A percentile compares a stretch with the other conserved stretches of the same genome.
Evolutionary conservation across 1,140 invertebrate species (phyloP).

Genomic region (Idris sp.): DNA sequence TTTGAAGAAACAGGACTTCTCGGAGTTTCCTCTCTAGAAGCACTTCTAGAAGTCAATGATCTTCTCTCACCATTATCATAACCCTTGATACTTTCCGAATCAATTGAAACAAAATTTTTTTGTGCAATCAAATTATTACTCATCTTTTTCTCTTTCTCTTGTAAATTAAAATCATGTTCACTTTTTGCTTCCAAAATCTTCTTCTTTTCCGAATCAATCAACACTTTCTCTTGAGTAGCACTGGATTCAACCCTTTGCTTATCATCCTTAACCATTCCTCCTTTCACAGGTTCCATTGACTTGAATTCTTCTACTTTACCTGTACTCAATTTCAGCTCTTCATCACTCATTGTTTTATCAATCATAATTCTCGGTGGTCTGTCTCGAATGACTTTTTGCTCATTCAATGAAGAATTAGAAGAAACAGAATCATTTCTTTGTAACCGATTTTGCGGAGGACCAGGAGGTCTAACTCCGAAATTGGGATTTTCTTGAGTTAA

Average conservation of each 20-base stretch:
- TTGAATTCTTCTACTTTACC: conserved; percentile 2
- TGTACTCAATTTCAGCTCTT: conserved; percentile 15
- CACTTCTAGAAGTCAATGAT: conserved; percentile 62
- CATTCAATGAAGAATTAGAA: conserved; percentile 39
- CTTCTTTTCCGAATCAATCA: conserved; percentile 9
- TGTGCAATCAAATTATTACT: conserved; percentile 17
- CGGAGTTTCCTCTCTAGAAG: conserved; percentile 47
- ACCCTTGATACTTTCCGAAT: conserved; percentile 64
- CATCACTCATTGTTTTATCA: conserved; percentile 66
- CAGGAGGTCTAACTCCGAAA: conserved; percentile 16
- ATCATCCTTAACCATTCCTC: background rate
- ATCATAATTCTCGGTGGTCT: conserved; percentile 56
- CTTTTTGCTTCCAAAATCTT: background rate
- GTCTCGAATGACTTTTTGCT: conserved; percentile 23
- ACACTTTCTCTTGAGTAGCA: conserved; percentile 8
- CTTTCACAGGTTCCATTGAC: background rate
- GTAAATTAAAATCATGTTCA: background rate
- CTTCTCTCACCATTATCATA: conserved; percentile 69
- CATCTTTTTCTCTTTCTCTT: conserved; percentile 23
- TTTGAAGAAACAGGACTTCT: conserved; percentile 23
- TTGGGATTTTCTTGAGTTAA: conserved; percentile 40
- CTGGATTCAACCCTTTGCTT: conserved; percentile 5
- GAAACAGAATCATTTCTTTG: conserved; percentile 55
- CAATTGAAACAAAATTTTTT: conserved; percentile 27
- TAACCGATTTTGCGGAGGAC: conserved; percentile 14